Conservation (phyloP, 2,888 invertebrate species). For the Pristionchus fissidentatus region DNA sequence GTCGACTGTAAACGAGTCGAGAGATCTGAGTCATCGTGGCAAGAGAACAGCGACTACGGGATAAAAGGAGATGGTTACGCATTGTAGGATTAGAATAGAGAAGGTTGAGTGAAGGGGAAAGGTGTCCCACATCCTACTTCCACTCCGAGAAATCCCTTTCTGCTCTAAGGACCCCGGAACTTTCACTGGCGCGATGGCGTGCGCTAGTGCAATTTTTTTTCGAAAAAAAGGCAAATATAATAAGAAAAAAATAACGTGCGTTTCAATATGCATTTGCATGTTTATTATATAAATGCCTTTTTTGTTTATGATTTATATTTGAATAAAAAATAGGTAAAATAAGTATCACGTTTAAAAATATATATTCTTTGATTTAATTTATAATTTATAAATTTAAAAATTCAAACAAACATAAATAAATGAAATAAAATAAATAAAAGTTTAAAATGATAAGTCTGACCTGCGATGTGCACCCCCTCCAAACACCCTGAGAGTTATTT, state of each 20-base stretch:
- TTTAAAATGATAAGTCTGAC: neutral
- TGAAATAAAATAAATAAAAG: neutral
- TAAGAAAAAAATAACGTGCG: too few species aligned
- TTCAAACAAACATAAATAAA: neutral
- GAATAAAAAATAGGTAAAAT: neutral
- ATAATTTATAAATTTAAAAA: neutral
- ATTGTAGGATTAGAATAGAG: slow-evolving; percentile 30
- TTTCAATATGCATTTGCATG: neutral
- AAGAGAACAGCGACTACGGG: slow-evolving; percentile 38
- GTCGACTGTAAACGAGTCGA: slow-evolving; percentile 22
- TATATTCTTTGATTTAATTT: neutral
- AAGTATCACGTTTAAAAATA: neutral
- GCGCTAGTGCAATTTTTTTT: neutral
- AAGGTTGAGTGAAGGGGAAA: slow-evolving; percentile 37
- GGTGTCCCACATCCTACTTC: slow-evolving; percentile 45
- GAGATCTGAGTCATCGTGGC: slow-evolving; percentile 22
- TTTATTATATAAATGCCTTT: neutral
- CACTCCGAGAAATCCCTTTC: neutral
- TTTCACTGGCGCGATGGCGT: slow-evolving; percentile 35
- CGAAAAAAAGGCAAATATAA: neutral
- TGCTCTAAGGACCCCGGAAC: slow-evolving; percentile 16
- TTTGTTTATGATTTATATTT: neutral
- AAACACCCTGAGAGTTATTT: neutral
- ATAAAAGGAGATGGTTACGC: neutral
- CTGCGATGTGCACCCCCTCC: neutral